Base-by-base conservation (phyloP, 1,140 invertebrate species). In the Ceratosolen fusciceps region DNA sequence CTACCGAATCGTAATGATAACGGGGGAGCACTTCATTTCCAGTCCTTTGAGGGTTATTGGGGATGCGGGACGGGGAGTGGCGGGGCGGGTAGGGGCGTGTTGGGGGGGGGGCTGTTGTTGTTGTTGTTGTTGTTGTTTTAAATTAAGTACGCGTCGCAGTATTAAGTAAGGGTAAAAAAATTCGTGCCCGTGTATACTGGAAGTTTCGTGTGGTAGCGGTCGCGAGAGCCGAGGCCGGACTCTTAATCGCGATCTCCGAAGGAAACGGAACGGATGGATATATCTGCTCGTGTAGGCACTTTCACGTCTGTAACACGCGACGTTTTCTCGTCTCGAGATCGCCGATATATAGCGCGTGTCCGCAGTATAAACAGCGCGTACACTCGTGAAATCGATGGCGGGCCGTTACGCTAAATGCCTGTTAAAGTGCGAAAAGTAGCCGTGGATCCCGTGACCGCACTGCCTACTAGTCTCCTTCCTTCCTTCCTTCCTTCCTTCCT, bases 301-400 rank as follows among this genome's bases (percentile, higher is more conserved):
- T 76, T 76, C 74, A 67, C 74, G 60, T 21, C 24, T 34, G n/a
- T 65, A 58, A 67, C 47, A 52, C 47, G 60, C 60, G 71, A 58
- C 71, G 37, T 73, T 73, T 73, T 58, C 70, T 29, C 71, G 31
- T 73, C 71, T 56, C 21, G 29, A 52, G 43, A 54, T 52, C 70
- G 29, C 7, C 52, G 21, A 73, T 73, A 73, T 26, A 37, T 37
- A 65, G 37, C 34, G 29, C 10, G 21, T 58, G 47, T 54, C 21
- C 9, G 26, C 68, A 14, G 2, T 54, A 21, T 71, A 34, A 31
- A 10, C 39, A n/a, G 2, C 47, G 3, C 29, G n/a, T 47, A 10
- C n/a, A 9, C 68, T 31, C 68, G 39, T 52, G 58, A 79, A 83
- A 70, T 56, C 60, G 56, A 83, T 85, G 71, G 76, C 60, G 19